Percentiles rank a stretch among this genome's conserved stretches.
These are phyloP conservation scores for Drosophila tani DNA, from an alignment of 1,140 invertebrate genomes.

Conservation along the genomic window DNA sequence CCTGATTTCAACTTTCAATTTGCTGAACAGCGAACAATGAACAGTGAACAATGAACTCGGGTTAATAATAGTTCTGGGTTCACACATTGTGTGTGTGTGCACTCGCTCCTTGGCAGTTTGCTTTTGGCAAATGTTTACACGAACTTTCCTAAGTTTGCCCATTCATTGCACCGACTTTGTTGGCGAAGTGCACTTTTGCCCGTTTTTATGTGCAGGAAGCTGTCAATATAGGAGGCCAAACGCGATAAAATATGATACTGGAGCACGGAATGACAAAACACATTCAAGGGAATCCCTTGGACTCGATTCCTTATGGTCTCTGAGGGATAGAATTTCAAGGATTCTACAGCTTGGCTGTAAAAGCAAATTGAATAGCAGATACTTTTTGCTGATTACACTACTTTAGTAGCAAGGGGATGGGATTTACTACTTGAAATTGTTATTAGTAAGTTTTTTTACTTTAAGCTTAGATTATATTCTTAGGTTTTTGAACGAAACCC, in stretches of 20 bases:
- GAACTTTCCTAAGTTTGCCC: conserved; percentile 52
- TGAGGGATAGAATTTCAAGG: conserved; percentile 10
- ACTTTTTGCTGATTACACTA: conserved; percentile 16
- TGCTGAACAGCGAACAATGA: conserved; percentile 45
- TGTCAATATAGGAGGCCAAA: conserved; percentile 41
- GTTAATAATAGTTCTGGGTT: conserved; percentile 52
- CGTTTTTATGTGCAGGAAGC: conserved; percentile 55
- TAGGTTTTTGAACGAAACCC: too few relatives aligned
- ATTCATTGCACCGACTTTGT: conserved; percentile 69
- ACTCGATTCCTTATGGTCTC: conserved; percentile 1
- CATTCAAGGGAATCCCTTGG: conserved; percentile 11
- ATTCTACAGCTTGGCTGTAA: conserved; percentile 5
- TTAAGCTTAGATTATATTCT: too few relatives aligned
- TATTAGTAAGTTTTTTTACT: too few relatives aligned
- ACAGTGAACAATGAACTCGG: conserved; percentile 44
- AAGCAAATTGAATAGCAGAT: conserved; percentile 1
- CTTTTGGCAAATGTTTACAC: conserved; percentile 47
- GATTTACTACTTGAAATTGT: too few relatives aligned
- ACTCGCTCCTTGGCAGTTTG: conserved; percentile 14
- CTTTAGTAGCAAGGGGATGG: too few relatives aligned
- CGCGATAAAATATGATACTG: conserved; percentile 54
- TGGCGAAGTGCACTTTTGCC: conserved; percentile 61
- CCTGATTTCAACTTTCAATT: conserved; percentile 47
- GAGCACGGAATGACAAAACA: conserved; percentile 31
- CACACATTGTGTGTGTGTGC: conserved; percentile 43